Evolutionary conservation across 2,797 vertebrate genomes (phyloP), one percentile per base, ranked within the genome.

Genomic region (Oryzias dopingdopingensis): DNA sequence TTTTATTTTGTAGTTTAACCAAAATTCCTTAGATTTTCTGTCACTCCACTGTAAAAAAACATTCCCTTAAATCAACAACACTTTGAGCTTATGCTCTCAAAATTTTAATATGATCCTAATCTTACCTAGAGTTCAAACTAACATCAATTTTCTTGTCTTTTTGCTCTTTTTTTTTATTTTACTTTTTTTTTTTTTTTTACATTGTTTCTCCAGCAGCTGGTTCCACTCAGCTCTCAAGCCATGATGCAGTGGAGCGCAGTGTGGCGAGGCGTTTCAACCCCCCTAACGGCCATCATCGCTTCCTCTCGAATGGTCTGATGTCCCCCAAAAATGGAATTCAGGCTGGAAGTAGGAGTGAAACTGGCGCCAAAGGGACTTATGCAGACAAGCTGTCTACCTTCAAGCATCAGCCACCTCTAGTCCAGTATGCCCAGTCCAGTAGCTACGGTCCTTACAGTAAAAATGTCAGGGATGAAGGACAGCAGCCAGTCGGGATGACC

Each of bases 141-240:
- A 8, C 10, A 46, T 20, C 22, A 4, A 12, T 46, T 15, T 46
- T 46, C 4, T 20, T 45, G 17, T 45, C 12, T 45, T 18, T 2
- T 6, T 7, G 40, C 53, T 5, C 6, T 26, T 20, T 44, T 5
- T 5, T 42, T 44, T 47, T 62, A 1, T 29, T 10, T 18, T 58
- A 18, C 18, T 18, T 18, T 18, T 18, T 18, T 18, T 18, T 18
- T 18, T 18, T 1, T 1, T 49, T 42, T 56, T 51, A 4, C 20
- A 6, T 22, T 14, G 5, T 52, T 14, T 43, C 13, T 40, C 18
- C 14, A 59, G 42, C 37, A 88, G 83, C 42, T 55, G 59, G 50
- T 63, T 51, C 49, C 14, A 49, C 14, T 17, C 37, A 17, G 26
- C 18, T 59, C 6, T 55, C 44, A 29, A n/a, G 44, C 13, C 56